A percentile compares a stretch with the other conserved stretches of the same genome.
Evolutionary conservation across 2,113 vertebrate genomes (phyloP).

Genomic region (Toxotes chatareus): DNA sequence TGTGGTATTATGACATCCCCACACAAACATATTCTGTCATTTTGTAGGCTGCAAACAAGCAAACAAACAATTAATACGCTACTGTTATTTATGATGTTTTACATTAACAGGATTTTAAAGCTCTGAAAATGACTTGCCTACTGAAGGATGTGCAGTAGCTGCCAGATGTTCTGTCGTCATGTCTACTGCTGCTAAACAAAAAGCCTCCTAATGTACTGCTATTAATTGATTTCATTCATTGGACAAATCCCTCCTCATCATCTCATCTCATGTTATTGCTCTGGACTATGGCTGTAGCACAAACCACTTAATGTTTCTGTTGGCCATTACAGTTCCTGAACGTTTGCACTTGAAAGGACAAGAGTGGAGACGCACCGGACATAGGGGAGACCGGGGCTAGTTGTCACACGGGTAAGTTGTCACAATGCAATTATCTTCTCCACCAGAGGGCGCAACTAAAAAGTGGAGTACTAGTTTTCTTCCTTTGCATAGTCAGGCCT

Average conservation of each 20-base stretch:
- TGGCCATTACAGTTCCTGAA: neutral
- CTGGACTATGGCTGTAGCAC: neutral
- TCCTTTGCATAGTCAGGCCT: too few species aligned
- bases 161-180: constrained; percentile 11
- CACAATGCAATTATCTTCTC: too few species aligned
- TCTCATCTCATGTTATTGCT: neutral
- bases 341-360: neutral
- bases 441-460: too few species aligned
- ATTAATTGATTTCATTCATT: constrained; percentile 33
- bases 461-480: too few species aligned
- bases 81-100: neutral
- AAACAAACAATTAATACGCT: too few species aligned
- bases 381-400: too few species aligned
- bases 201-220: constrained; percentile 9
- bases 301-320: neutral
- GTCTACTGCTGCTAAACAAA: constrained; percentile 18
- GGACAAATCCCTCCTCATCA: constrained; percentile 12
- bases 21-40: neutral
- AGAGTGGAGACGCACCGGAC: neutral
- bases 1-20: neutral
- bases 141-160: neutral
- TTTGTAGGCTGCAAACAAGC: too few species aligned
- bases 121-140: neutral
- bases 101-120: neutral
- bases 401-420: too few species aligned